These are phyloP conservation scores for Atrina japonica DNA, from an alignment of 2,888 invertebrate genomes.

Conservation along the genomic window DNA sequence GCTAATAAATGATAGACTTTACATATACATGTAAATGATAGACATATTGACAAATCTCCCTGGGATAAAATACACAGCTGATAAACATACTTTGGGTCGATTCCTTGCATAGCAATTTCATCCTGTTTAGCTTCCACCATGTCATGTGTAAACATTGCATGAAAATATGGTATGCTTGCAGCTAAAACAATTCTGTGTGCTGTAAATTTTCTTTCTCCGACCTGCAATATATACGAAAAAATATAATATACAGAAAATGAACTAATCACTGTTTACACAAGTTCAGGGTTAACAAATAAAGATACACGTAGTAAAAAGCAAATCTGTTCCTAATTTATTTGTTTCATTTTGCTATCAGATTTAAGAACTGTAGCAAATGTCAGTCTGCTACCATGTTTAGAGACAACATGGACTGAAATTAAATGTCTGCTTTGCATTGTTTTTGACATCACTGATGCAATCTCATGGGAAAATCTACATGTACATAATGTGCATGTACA, in stretches of 20 bases:
- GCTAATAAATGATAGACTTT: too few relatives aligned
- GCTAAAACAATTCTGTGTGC: slow-evolving; percentile 92
- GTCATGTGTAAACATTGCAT: slow-evolving; percentile 94
- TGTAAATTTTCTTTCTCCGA: slow-evolving; percentile 88
- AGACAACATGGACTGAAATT: too few relatives aligned
- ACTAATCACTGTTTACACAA: slow-evolving; percentile 1
- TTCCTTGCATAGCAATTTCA: slow-evolving; percentile 90
- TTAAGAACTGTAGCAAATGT: too few relatives aligned
- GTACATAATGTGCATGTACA: too few relatives aligned
- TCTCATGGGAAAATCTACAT: too few relatives aligned
- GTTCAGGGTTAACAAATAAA: background rate
- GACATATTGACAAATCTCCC: too few relatives aligned
- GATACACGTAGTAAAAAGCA: background rate
- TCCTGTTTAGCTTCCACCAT: slow-evolving; percentile 92
- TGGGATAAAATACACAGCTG: too few relatives aligned
- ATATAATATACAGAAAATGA: too few relatives aligned
- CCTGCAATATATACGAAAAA: slow-evolving; percentile 81
- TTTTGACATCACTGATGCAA: too few relatives aligned
- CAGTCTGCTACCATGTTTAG: too few relatives aligned
- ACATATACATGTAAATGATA: too few relatives aligned
- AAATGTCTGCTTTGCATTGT: too few relatives aligned
- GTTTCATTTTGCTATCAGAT: background rate
- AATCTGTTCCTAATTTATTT: background rate
- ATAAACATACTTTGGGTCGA: slow-evolving; percentile 86
- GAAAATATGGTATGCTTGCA: slow-evolving; percentile 93